Evolutionary conservation across 1,140 invertebrate species (phyloP).

Genomic region (Alviniconcha marisindica): DNA sequence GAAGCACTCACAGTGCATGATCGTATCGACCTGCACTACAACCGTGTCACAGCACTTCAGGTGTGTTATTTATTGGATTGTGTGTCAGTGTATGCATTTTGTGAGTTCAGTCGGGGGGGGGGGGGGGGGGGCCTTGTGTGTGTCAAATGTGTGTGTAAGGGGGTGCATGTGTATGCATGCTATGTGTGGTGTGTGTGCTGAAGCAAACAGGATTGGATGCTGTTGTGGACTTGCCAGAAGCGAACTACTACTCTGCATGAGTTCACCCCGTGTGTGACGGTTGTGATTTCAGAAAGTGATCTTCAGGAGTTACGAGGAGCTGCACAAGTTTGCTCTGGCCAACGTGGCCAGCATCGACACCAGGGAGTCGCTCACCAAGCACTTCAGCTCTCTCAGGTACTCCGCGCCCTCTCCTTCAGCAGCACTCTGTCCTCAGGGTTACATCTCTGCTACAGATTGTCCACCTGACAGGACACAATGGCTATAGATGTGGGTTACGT

Average conservation of each 20-base stretch:
- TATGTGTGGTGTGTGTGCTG: too few species aligned
- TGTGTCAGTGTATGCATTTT: constrained; percentile 19
- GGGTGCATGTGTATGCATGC: too few species aligned
- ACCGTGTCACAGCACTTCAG: constrained; percentile 92
- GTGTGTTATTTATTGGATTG: constrained; percentile 72
- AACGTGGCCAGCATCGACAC: constrained; percentile 97
- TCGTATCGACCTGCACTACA: constrained; percentile 95
- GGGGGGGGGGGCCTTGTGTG: too few species aligned
- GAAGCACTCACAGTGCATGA: constrained; percentile 95
- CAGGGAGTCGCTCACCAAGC: constrained; percentile 88
- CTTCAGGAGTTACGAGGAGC: constrained; percentile 93
- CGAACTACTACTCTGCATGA: too few species aligned
- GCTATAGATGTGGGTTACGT: neutral
- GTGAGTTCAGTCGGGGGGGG: too few species aligned
- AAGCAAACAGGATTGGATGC: too few species aligned
- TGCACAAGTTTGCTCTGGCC: constrained; percentile 89
- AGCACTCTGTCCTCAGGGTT: too few species aligned
- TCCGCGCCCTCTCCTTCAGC: neutral
- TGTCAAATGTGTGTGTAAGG: neutral
- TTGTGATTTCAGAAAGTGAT: constrained; percentile 88
- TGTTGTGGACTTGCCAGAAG: too few species aligned
- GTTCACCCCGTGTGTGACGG: too few species aligned
- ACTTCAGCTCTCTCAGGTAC: constrained; percentile 81
- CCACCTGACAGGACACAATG: too few species aligned
- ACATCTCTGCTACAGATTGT: too few species aligned